Base-by-base conservation (phyloP, 2,113 vertebrate species). In the Aptenodytes forsteri region DNA sequence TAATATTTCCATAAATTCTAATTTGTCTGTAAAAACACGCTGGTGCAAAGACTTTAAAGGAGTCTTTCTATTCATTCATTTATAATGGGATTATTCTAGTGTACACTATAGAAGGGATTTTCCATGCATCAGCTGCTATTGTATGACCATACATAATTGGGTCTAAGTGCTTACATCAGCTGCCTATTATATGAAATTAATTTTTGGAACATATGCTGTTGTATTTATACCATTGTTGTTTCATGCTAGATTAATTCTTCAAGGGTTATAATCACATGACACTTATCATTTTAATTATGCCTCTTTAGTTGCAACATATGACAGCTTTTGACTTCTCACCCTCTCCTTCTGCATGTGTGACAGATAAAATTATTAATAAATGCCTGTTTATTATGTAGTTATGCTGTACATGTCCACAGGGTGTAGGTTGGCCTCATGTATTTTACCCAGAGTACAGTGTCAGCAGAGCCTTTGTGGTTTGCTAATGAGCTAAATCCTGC, bases 321-420 rank as follows among this genome's bases (percentile, higher is more conserved):
- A 98, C 98, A 98, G 98, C 93, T 72, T 98, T 98, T 98, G 97
- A 98, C 98, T 98, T 97, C 97, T 97, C 97, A 97, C 95, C 97
- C 95, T 97, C 90, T 97, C 92, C 93, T 96, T 87, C 97, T 98
- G 96, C 92, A 97, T 97, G 93, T 97, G 96, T 98, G 97, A 98
- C 97, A 97, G 97, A 98, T 96, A 97, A 98, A 98, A 98, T 98
- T 98, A 98, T 98, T 98, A 98, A 98, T 98, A 98, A 98, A 97
- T 98, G 98, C 98, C 97, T 98, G 98, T 98, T 98, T 98, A 97
- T 98, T 98, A 98, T 98, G 97, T 97, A 97, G 98, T 96, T 98
- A 97, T 98, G 97, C 98, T 97, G 95, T 97, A 97, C 96, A 92
- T 97, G 97, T 97, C 98, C 97, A 97, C 87, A 82, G 98, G 98